These are phyloP conservation scores for Hycleus cichorii DNA, from an alignment of 1,140 invertebrate genomes.

Conservation along the genomic window DNA sequence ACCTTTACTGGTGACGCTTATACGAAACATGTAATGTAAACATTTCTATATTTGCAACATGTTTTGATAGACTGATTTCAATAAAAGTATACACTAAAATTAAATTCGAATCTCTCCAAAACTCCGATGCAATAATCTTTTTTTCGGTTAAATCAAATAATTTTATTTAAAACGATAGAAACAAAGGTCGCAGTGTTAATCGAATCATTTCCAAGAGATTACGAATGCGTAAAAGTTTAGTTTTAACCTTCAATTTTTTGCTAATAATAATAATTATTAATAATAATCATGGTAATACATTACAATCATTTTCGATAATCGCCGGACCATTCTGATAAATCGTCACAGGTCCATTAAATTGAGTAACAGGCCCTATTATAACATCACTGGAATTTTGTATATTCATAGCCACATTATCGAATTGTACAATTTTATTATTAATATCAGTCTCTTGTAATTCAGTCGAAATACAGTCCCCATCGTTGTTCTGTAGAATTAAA, in stretches of 20 bases:
- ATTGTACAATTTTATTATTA: no score
- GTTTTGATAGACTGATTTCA: conserved; percentile 1
- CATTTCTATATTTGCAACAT: conserved; percentile 8
- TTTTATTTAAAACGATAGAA: neutral
- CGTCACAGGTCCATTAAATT: conserved; percentile 42
- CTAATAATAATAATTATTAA: neutral
- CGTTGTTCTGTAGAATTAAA: no score
- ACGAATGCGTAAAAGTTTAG: no score
- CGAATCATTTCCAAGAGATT: neutral
- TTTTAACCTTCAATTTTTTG: neutral
- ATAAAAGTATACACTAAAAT: neutral
- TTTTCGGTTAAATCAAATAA: neutral
- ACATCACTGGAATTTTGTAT: conserved; percentile 38
- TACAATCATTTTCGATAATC: neutral
- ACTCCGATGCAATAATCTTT: no score
- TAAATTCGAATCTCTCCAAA: no score
- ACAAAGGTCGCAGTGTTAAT: neutral
- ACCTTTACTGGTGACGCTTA: neutral
- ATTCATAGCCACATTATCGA: neutral
- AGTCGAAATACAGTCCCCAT: no score
- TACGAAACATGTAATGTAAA: neutral
- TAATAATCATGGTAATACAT: neutral
- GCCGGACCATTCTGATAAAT: conserved; percentile 32
- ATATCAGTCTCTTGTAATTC: no score
- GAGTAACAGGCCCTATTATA: conserved; percentile 42